Evolutionary conservation across 2,888 invertebrate species (phyloP), one percentile per base, ranked within the genome.

Genomic region (Malachius bipustulatus): DNA sequence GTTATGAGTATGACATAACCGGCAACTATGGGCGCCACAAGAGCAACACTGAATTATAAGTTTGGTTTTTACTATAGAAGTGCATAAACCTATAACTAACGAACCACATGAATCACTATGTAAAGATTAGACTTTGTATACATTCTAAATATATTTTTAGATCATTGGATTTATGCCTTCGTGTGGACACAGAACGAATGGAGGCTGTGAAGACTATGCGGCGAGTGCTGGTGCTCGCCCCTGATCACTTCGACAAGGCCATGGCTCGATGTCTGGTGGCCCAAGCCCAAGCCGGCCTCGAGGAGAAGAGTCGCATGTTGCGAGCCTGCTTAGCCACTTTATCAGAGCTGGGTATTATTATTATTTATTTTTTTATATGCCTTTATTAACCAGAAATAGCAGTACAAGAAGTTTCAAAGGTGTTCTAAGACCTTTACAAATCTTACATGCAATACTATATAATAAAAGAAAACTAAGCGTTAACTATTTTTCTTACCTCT

Each of bases 101-200:
- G n/a, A n/a, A n/a, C n/a, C n/a, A n/a, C n/a, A n/a, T n/a, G n/a
- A n/a, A n/a, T n/a, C n/a, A n/a, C n/a, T n/a, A n/a, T n/a, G n/a
- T n/a, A n/a, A n/a, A n/a, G n/a, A n/a, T n/a, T n/a, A n/a, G n/a
- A n/a, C n/a, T 19, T 8, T 19, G n/a, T 19, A 19, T 19, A 19
- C n/a, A 19, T 19, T 8, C 24, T 19, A 19, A 19, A 19, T 8
- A 8, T 19, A 31, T 28, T 16, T 43, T 34, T 41, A 84, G 89
- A 54, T 90, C 89, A 45, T 73, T 96, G 58, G 96, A 96, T 65
- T 67, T 94, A 42, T 76, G 82, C 62, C 67, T 90, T 31, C 83
- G 83, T 50, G 91, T 90, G 62, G 94, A 96, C 59, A 78, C 88
- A 47, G 96, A 94, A 61, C 73, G 93, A 28, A 77, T 89, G 35